phyloP scores from a whole-genome alignment of 2,888 invertebrate species.

The Fragum fragum region DNA sequence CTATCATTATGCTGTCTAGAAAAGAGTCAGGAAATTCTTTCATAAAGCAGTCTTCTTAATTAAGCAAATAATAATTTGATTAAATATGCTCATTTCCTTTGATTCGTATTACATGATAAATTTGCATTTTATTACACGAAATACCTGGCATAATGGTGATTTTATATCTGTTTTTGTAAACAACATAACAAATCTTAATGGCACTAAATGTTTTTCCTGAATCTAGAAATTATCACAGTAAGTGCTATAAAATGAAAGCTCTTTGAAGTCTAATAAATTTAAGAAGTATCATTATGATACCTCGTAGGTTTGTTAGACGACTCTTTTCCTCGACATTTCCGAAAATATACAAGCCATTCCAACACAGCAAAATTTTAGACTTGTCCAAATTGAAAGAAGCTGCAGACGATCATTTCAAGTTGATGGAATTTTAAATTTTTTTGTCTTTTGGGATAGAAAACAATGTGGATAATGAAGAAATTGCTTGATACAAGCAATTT shows the following conservation, averaged over 20 bases:
- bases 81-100: not conserved
- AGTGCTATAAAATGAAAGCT: not conserved
- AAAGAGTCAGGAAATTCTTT: too few species aligned
- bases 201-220: not conserved
- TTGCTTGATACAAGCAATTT: too few species aligned
- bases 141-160: not conserved
- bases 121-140: not conserved
- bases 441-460: too few species aligned
- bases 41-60: not conserved
- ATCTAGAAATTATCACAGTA: not conserved
- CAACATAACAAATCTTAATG: conserved; percentile 1
- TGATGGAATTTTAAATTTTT: too few species aligned
- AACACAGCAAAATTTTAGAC: too few species aligned
- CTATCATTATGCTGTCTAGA: too few species aligned
- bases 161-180: not conserved
- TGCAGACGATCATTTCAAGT: too few species aligned
- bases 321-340: too few species aligned
- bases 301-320: not conserved
- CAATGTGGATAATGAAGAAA: too few species aligned
- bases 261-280: not conserved
- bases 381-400: too few species aligned
- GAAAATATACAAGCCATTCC: too few species aligned
- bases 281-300: not conserved
- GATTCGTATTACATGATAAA: not conserved
- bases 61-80: not conserved